phyloP scores from a whole-genome alignment of 2,888 invertebrate genomes.

The Pimpla rufipes region DNA sequence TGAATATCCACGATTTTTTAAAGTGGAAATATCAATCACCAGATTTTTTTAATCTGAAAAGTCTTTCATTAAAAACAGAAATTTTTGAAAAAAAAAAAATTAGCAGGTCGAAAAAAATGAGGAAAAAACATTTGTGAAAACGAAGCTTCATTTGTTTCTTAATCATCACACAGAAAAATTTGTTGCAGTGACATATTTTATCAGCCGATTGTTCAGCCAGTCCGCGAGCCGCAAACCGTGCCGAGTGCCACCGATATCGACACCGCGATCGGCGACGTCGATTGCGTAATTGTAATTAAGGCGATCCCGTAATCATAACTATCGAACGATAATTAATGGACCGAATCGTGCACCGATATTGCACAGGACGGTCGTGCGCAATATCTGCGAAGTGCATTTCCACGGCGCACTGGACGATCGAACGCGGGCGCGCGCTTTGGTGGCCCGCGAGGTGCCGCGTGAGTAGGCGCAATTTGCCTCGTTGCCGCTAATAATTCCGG shows the following conservation, averaged over 20 bases:
- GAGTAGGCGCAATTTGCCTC: constrained; percentile 79
- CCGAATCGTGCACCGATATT: not conserved
- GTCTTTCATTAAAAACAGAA: too few species aligned
- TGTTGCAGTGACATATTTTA: too few species aligned
- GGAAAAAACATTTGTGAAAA: too few species aligned
- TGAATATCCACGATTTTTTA: too few species aligned
- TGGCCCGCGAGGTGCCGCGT: constrained; percentile 69
- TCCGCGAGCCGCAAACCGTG: not conserved
- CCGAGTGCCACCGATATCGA: not conserved
- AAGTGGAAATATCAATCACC: too few species aligned
- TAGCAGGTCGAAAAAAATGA: too few species aligned
- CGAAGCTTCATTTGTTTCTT: too few species aligned
- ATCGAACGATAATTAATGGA: too few species aligned
- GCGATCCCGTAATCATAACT: constrained; percentile 78
- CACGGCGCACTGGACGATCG: constrained; percentile 45
- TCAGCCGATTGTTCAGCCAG: too few species aligned
- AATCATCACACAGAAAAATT: too few species aligned
- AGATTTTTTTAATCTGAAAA: too few species aligned
- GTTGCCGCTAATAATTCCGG: constrained; percentile 79
- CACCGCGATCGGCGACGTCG: constrained; percentile 9
- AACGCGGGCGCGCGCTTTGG: constrained; percentile 1
- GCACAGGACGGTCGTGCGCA: not conserved
- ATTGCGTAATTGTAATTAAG: constrained; percentile 81
- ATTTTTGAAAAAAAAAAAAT: too few species aligned
- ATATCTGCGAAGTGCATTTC: constrained; percentile 13